Conservation (phyloP, 2,797 vertebrate genomes). For the Smutsia gigantea region DNA sequence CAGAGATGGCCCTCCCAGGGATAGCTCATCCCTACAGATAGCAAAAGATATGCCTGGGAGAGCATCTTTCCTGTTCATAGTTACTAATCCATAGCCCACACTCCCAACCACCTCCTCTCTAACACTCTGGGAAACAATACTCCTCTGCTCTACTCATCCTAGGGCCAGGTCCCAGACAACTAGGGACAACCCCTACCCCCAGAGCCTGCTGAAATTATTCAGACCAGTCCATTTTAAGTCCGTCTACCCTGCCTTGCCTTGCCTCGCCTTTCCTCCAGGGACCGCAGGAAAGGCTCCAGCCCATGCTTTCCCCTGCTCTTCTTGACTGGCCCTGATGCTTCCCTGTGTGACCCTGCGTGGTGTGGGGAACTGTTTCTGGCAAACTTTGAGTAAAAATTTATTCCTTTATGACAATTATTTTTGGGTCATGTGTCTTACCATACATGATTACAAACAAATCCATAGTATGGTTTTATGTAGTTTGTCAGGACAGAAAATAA, state of each 20-base stretch:
- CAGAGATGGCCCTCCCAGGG: neutral
- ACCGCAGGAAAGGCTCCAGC: neutral
- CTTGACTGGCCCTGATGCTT: too few relatives aligned
- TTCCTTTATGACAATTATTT: neutral
- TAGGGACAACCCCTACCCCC: neutral
- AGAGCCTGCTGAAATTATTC: neutral
- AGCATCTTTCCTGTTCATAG: neutral
- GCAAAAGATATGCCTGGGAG: too few relatives aligned
- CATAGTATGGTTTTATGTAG: neutral
- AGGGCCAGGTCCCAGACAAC: too few relatives aligned
- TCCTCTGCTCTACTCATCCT: too few relatives aligned
- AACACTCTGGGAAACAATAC: neutral
- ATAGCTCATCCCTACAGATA: neutral
- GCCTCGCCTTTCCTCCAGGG: neutral
- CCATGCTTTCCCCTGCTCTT: neutral
- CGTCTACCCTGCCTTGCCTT: too few relatives aligned
- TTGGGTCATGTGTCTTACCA: neutral
- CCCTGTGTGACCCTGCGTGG: rapidly evolving
- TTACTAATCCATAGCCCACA: neutral
- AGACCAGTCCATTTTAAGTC: neutral
- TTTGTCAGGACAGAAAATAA: neutral
- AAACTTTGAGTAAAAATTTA: neutral
- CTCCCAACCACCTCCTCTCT: neutral
- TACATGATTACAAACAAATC: neutral
- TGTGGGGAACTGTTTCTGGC: neutral